Base-by-base conservation (phyloP, 2,113 vertebrate species). In the Hyaena hyaena region DNA sequence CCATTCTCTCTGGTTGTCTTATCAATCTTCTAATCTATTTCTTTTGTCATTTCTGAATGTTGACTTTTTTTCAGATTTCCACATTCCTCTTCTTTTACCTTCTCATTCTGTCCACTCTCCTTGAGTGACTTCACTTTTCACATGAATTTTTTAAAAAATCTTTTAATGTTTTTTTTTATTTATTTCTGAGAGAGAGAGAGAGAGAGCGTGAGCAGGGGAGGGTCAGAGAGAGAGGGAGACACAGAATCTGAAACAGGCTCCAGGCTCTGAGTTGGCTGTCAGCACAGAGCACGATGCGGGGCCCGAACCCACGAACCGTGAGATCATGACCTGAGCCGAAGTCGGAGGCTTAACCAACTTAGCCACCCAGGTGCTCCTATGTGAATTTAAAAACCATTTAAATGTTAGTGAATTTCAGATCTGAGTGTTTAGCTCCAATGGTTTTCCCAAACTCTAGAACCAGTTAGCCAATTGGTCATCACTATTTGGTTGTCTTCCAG, bases 391-490 rank as follows among this genome's bases (percentile, higher is more conserved):
- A 33, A 95, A 45, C 58, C 15, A 58, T 55, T 35, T 90, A 84
- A 80, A 81, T 35, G 69, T 76, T 94, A 97, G 87, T 76, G 43
- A 88, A 43, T 96, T 55, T 93, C 68, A 82, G 82, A 92, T 87
- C 33, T 68, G 14, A 55, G 21, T 17, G 19, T 63, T 97, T 76
- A 48, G 55, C 17, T 94, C 33, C 74, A 80, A 63, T 66, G 50
- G 45, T 71, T 96, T 96, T 93, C 43, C 68, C 83, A 24, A 95
- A 73, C n/a, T 94, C 28, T 69, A 80, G 53, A 97, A 55, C 33
- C 61, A 31, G 61, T 86, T 61, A 95, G 68, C 53, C 63, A 92
- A 79, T 48, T 71, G n/a, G 23, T 23, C 63, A 23, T 92, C 33
- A 92, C 45, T 79, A 86, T 95, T 73, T 93, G 77, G 31, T 65